A percentile compares a stretch with the other conserved stretches of the same genome.
Evolutionary conservation across 2,888 invertebrate species (phyloP).

Genomic region (Bhutanitis thaidina): DNA sequence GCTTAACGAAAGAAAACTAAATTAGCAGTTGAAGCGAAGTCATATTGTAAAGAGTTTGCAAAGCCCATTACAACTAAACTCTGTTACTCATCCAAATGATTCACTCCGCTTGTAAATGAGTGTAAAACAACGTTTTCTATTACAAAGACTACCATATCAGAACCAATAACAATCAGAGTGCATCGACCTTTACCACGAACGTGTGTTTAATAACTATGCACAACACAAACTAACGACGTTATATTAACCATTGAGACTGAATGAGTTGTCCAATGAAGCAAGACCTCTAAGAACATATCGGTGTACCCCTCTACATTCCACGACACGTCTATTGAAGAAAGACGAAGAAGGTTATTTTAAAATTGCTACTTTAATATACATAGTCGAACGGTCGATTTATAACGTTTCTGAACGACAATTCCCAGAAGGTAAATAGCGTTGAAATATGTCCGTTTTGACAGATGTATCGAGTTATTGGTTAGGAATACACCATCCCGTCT

Average conservation of each 20-base stretch:
- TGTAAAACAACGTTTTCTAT: constrained; percentile 30
- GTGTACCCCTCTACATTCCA: constrained; percentile 25
- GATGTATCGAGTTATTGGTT: constrained; percentile 40
- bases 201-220: constrained; percentile 52
- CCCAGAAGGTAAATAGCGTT: constrained; percentile 54
- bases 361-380: constrained; percentile 38
- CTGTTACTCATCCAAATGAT: constrained; percentile 24
- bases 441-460: constrained; percentile 31
- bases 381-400: constrained; percentile 47
- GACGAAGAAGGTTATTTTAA: constrained; percentile 38
- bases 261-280: constrained; percentile 40
- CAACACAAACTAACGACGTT: constrained; percentile 46
- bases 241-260: constrained; percentile 55
- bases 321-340: constrained; percentile 27
- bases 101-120: constrained; percentile 33
- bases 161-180: constrained; percentile 31
- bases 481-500: constrained; percentile 12
- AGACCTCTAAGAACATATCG: constrained; percentile 33
- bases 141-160: constrained; percentile 33
- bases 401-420: constrained; percentile 48
- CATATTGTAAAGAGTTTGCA: not conserved
- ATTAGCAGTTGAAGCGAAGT: too few species aligned
- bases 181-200: constrained; percentile 36
- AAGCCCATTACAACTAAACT: not conserved
- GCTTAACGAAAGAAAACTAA: too few species aligned